Percentiles rank a stretch among this genome's conserved stretches.
Evolutionary conservation across 2,113 vertebrate genomes (phyloP).

Genomic region (Nymphicus hollandicus): DNA sequence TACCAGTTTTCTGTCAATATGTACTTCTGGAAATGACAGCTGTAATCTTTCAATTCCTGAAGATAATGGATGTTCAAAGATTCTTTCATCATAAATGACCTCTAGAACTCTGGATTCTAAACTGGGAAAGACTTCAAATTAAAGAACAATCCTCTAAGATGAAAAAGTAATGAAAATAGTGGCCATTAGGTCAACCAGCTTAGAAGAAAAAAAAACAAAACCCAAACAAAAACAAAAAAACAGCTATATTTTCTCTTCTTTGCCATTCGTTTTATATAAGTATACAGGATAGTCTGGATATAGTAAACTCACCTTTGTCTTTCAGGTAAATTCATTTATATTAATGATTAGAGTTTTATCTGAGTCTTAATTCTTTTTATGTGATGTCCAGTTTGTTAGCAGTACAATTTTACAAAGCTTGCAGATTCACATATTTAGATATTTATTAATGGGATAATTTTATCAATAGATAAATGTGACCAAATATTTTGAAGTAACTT

Average conservation of each 20-base stretch:
- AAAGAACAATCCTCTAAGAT: neutral
- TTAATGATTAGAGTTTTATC: neutral
- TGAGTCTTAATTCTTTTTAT: neutral
- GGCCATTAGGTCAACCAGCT: neutral
- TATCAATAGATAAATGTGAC: neutral
- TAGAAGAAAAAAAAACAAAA: neutral
- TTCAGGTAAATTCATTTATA: neutral
- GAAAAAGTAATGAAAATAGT: neutral
- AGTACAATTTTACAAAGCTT: neutral
- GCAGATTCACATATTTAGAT: neutral
- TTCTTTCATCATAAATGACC: slow-evolving; percentile 50
- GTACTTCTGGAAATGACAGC: slow-evolving; percentile 51
- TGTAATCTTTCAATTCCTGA: slow-evolving; percentile 48
- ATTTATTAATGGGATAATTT: neutral
- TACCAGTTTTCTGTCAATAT: slow-evolving; percentile 51
- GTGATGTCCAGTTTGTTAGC: neutral
- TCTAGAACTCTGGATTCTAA: slow-evolving; percentile 6
- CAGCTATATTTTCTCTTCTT: neutral
- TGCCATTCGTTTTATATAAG: neutral
- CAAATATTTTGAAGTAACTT: neutral
- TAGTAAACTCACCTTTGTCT: neutral
- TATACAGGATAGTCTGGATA: neutral
- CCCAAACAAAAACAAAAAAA: fast-evolving
- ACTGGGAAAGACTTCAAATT: neutral
- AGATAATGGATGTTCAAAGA: slow-evolving; percentile 50